phyloP scores from a whole-genome alignment of 2,888 invertebrate genomes.

The Agrotis clavis region DNA sequence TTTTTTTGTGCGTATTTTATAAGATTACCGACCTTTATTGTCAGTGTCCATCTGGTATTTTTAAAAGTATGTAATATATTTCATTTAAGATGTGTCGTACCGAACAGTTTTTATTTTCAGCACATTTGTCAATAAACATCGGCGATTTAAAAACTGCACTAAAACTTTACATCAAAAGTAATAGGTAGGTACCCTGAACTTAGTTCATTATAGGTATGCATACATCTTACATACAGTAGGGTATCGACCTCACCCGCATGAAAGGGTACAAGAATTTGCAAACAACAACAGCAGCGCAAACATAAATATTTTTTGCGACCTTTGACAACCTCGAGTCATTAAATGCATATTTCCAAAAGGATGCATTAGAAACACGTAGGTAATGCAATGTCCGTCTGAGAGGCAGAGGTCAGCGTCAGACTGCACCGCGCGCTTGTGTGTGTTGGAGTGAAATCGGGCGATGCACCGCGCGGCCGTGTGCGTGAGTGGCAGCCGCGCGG shows the following conservation, averaged over 20 bases:
- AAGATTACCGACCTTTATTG: conserved; percentile 41
- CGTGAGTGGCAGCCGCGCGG: conserved; percentile 76
- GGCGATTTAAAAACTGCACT: conserved; percentile 1
- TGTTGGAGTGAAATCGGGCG: conserved; percentile 75
- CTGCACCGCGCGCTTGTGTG: conserved; percentile 68
- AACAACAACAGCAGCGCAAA: conserved; percentile 8
- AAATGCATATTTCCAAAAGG: conserved; percentile 48
- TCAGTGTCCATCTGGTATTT: conserved; percentile 34
- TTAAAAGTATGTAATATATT: conserved; percentile 21
- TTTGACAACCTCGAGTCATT: conserved; percentile 24
- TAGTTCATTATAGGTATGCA: background rate
- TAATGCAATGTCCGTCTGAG: conserved; percentile 76
- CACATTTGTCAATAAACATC: conserved; percentile 5
- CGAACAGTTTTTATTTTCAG: conserved; percentile 13
- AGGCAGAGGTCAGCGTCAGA: conserved; percentile 81
- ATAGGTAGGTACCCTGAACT: background rate
- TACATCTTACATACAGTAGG: background rate
- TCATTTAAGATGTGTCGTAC: conserved; percentile 21
- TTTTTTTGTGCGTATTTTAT: conserved; percentile 45
- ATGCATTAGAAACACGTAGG: conserved; percentile 63
- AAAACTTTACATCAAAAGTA: conserved; percentile 19
- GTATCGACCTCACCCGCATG: conserved; percentile 44
- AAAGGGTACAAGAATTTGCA: conserved; percentile 16
- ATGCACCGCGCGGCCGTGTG: conserved; percentile 81
- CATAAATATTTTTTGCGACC: conserved; percentile 26